phyloP scores from a whole-genome alignment of 2,797 vertebrate genomes.

The Ambastaia sidthimunki region DNA sequence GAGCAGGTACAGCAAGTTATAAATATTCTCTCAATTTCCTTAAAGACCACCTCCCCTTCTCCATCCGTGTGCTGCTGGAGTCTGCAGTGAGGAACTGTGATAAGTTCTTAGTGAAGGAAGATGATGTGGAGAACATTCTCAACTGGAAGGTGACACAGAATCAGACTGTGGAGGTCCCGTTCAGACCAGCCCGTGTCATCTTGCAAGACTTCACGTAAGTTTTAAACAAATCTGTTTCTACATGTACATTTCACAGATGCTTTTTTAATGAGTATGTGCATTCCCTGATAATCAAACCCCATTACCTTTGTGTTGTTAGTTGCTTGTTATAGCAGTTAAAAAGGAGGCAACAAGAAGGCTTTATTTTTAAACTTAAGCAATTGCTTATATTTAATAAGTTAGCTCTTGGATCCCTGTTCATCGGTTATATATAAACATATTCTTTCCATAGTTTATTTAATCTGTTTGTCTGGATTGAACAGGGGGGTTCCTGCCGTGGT shows the following conservation, averaged over 20 bases:
- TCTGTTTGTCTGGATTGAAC: constrained; percentile 14
- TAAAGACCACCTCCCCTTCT: constrained; percentile 88
- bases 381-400: no score
- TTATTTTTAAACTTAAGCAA: no score
- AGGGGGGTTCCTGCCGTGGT: constrained; percentile 97
- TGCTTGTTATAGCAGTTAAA: no score
- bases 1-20: neutral
- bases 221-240: neutral
- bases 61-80: constrained; percentile 92
- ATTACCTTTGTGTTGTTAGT: no score
- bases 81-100: constrained; percentile 94
- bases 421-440: neutral
- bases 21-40: neutral
- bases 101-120: constrained; percentile 89
- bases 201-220: constrained; percentile 97
- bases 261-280: no score
- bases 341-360: no score
- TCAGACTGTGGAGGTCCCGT: constrained; percentile 91
- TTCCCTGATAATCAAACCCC: no score
- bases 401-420: no score
- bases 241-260: neutral
- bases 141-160: constrained; percentile 89
- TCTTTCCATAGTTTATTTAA: neutral
- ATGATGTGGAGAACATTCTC: constrained; percentile 92
- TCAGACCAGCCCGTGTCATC: constrained; percentile 94